Evolutionary conservation across 2,113 vertebrate species (phyloP).

Genomic region (Embiotoca jacksoni): DNA sequence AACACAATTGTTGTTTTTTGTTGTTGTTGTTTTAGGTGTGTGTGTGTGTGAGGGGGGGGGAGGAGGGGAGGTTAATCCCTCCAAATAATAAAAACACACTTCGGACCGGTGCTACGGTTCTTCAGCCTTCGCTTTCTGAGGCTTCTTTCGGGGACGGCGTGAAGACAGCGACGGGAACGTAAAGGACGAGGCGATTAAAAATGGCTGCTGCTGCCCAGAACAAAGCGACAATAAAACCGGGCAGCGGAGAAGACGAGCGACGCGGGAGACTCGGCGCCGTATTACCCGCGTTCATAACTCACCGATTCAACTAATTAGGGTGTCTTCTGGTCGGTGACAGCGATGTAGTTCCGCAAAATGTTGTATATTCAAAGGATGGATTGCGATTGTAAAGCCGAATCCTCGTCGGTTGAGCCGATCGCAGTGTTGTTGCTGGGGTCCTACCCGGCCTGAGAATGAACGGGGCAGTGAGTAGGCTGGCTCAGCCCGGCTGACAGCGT

Average conservation of each 20-base stretch:
- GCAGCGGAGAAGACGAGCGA: slow-evolving; percentile 57
- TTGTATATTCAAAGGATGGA: slow-evolving; percentile 80
- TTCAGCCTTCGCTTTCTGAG: slow-evolving; percentile 10
- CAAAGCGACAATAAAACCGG: slow-evolving; percentile 86
- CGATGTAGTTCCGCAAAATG: slow-evolving; percentile 74
- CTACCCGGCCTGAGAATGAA: slow-evolving; percentile 81
- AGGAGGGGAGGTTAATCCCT: no score
- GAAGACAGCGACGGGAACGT: slow-evolving; percentile 69
- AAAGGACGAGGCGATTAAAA: slow-evolving; percentile 85
- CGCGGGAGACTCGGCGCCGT: background rate
- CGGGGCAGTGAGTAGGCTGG: slow-evolving; percentile 43
- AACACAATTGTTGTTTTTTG: background rate
- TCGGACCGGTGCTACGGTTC: background rate
- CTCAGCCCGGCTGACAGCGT: slow-evolving; percentile 45
- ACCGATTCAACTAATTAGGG: slow-evolving; percentile 73
- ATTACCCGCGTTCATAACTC: slow-evolving; percentile 59
- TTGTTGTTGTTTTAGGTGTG: no score
- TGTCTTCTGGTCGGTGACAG: slow-evolving; percentile 60
- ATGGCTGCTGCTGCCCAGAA: slow-evolving; percentile 88
- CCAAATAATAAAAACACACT: no score
- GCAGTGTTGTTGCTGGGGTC: slow-evolving; percentile 72
- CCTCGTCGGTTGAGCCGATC: slow-evolving; percentile 62
- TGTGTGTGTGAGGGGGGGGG: no score
- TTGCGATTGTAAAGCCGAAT: slow-evolving; percentile 81
- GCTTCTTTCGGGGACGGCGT: slow-evolving; percentile 31